Evolutionary conservation across 2,888 invertebrate species (phyloP), one percentile per base, ranked within the genome.

Genomic region (Balanococcus diminutus): DNA sequence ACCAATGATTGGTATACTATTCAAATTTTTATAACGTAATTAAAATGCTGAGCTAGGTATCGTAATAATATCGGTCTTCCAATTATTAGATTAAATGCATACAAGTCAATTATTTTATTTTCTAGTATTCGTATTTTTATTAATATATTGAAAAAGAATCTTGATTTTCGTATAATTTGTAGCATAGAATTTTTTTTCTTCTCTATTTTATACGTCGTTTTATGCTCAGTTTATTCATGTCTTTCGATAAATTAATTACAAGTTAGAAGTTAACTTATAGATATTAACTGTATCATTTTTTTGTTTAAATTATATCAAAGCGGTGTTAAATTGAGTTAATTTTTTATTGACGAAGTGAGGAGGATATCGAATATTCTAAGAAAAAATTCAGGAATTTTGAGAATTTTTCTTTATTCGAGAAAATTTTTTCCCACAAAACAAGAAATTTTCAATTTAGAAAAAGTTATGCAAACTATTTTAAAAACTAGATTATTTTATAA

Each of bases 141-240:
- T 11, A 11, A 42, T 51, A 51, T 51, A 19, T 51, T 51, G 51
- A 19, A 51, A 36, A 6, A 51, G 19, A 19, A 51, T n/a, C 16
- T 51, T 51, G 61, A 61, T 61, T 61, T 61, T 25, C 61, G 31
- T 75, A 75, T 32, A 67, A 2, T 22, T 75, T 32, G 51, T 32
- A n/a, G 75, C 9, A 75, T 32, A 25, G 25, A 25, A 5, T 1
- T 19, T 75, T 75, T 75, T 32, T 75, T 75, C 2, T 32, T 75
- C 2, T 75, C 3, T 75, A 61, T 75, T n/a, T 31, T 32, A 31
- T 25, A 75, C 11, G 75, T 75, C 11, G 75, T 75, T 67, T 75
- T 75, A 28, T 75, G 75, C 75, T 75, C 75, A 75, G 31, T 75
- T 67, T 75, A 75, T 75, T 75, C 75, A 14, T 67, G 75, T 75